A percentile compares a stretch with the other conserved stretches of the same genome.
Conservation (phyloP, 2,113 vertebrate species). For the Haemorhous mexicanus region DNA sequence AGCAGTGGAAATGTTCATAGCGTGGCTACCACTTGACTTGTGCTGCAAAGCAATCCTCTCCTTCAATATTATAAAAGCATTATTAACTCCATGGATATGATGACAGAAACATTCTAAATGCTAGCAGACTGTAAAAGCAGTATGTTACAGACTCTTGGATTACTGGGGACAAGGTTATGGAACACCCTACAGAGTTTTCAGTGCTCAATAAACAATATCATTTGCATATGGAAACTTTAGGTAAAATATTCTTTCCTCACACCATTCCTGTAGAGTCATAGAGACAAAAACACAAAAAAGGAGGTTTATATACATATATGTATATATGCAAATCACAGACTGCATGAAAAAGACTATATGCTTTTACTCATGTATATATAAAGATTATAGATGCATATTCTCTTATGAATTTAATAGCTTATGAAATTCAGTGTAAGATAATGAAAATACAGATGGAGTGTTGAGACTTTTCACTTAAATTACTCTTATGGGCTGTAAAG, state of each 20-base stretch:
- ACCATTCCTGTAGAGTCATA: neutral
- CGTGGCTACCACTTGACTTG: neutral
- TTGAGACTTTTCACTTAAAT: neutral
- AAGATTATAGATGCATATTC: neutral
- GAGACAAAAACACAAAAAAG: neutral
- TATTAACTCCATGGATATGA: neutral
- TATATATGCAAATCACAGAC: neutral
- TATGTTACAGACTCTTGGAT: neutral
- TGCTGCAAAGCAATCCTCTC: neutral
- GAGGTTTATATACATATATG: neutral
- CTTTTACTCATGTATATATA: neutral
- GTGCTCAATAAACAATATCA: neutral
- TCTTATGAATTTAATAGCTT: neutral
- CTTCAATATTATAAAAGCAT: neutral
- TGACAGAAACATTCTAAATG: neutral
- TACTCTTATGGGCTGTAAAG: neutral
- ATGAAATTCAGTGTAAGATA: neutral
- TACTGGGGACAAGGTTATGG: neutral
- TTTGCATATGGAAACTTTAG: neutral
- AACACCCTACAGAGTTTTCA: neutral
- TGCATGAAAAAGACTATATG: neutral
- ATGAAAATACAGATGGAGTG: neutral
- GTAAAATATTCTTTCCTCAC: neutral
- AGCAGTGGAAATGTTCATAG: neutral
- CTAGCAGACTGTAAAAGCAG: neutral